Conservation (phyloP, 2,113 vertebrate species). For the Alethe diademata region DNA sequence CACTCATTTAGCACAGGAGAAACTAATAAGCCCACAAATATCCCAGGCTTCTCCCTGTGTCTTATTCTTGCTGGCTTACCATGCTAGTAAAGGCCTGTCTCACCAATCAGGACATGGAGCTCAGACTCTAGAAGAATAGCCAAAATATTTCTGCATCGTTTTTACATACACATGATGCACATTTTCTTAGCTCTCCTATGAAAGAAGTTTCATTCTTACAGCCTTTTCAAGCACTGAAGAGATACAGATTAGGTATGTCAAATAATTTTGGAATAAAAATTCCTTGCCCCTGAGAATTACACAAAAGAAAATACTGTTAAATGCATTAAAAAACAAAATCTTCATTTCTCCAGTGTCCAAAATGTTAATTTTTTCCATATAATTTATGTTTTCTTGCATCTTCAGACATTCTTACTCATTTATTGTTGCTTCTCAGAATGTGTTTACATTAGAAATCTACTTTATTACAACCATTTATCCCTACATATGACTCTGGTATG, state of each 20-base stretch:
- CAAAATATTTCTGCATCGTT: not conserved
- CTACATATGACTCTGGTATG: not conserved
- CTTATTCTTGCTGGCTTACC: not conserved
- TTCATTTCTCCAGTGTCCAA: not conserved
- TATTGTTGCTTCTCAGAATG: not conserved
- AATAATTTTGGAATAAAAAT: not conserved
- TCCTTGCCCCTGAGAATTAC: not conserved
- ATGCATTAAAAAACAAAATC: not conserved
- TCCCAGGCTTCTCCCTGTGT: not conserved
- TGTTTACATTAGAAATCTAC: not conserved
- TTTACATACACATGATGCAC: not conserved
- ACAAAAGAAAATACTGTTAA: not conserved
- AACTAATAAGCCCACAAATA: not conserved
- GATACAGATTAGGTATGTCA: not conserved
- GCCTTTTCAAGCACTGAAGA: not conserved
- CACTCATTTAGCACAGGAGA: not conserved
- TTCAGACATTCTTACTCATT: not conserved
- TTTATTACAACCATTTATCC: not conserved
- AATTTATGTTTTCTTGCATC: not conserved
- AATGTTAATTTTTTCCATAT: not conserved
- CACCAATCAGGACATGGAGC: not conserved
- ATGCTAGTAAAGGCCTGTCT: not conserved
- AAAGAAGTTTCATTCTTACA: not conserved
- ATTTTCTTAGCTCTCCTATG: not conserved
- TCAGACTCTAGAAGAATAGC: not conserved